Conservation (phyloP, 2,888 invertebrate genomes). For the Sisyra terminalis region DNA sequence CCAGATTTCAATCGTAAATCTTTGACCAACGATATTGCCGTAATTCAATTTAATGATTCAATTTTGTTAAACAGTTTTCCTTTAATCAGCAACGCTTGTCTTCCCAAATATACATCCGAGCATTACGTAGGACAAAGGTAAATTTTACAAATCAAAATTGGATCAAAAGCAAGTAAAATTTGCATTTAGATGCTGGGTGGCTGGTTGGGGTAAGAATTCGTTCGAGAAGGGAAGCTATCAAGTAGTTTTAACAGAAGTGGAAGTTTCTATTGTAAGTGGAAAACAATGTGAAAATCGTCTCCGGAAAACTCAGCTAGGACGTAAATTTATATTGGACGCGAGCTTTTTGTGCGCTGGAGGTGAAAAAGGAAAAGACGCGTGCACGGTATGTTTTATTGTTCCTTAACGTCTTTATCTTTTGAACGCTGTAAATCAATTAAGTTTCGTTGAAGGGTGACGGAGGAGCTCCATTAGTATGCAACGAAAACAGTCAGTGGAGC, state of each 20-base stretch:
- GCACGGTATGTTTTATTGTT: constrained; percentile 38
- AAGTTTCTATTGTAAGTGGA: constrained; percentile 46
- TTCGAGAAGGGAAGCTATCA: constrained; percentile 31
- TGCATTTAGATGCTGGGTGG: constrained; percentile 37
- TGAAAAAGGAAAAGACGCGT: constrained; percentile 57
- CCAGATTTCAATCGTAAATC: constrained; percentile 52
- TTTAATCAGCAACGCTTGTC: constrained; percentile 43
- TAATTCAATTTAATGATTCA: constrained; percentile 46
- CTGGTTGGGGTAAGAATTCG: constrained; percentile 81
- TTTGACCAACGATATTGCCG: constrained; percentile 66
- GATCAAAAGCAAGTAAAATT: background rate
- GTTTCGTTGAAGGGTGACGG: constrained; percentile 46
- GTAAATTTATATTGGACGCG: constrained; percentile 36
- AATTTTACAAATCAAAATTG: constrained; percentile 2
- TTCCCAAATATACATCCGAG: constrained; percentile 29
- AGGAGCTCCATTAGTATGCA: constrained; percentile 53
- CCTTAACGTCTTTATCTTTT: background rate
- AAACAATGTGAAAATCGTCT: constrained; percentile 45
- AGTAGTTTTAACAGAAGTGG: constrained; percentile 31
- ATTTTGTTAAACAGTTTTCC: constrained; percentile 34
- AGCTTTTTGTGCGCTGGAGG: constrained; percentile 70
- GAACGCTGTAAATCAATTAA: background rate
- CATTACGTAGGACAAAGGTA: constrained; percentile 34
- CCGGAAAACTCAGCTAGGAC: constrained; percentile 45
- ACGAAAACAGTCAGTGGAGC: constrained; percentile 35